Evolutionary conservation across 2,797 vertebrate genomes (phyloP), one percentile per base, ranked within the genome.

Genomic region (Otolemur crassicaudatus): DNA sequence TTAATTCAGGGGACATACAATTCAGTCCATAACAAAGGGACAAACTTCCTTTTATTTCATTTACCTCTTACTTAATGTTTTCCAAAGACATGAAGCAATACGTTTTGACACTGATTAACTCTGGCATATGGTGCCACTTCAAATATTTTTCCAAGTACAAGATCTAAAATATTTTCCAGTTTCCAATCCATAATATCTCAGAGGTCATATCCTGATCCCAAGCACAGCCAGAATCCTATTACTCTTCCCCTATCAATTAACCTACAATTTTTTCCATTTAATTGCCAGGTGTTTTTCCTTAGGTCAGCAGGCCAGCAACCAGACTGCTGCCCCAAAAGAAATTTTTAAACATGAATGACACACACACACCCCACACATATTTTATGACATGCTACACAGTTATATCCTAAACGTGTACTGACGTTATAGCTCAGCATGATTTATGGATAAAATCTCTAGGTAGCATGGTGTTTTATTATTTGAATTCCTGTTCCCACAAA

Each of bases 211-310:
- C 96, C 77, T 97, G 95, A 96, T 95, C 97, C 87, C 77, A 63
- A 94, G 92, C 93, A 87, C 81, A 94, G 97, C 72, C 94, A 97
- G 97, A 97, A 97, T 95, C 96, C 90, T 96, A 95, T 96, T 97
- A 96, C 84, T 95, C 93, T 97, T 95, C 97, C 90, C 95, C 95
- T 96, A 97, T 96, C 97, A 97, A 98, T 97, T 97, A 97, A 96
- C 97, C 94, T 93, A 76, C 63, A 72, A 27, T 97, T 97, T 96
- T 95, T 91, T 65, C 90, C 96, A 95, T 95, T 97, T 97, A 96
- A 97, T 96, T 98, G 94, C 95, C 97, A 97, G 96, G 91, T 97
- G 93, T 97, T 98, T 98, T 96, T 95, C 90, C 67, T 94, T 91
- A 93, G 93, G 96, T 97, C 96, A 94, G 34, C 69, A 94, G 94